Percentiles rank a stretch among this genome's conserved stretches.
Conservation (phyloP, 2,888 invertebrate species). For the Pilophorus perplexus region DNA sequence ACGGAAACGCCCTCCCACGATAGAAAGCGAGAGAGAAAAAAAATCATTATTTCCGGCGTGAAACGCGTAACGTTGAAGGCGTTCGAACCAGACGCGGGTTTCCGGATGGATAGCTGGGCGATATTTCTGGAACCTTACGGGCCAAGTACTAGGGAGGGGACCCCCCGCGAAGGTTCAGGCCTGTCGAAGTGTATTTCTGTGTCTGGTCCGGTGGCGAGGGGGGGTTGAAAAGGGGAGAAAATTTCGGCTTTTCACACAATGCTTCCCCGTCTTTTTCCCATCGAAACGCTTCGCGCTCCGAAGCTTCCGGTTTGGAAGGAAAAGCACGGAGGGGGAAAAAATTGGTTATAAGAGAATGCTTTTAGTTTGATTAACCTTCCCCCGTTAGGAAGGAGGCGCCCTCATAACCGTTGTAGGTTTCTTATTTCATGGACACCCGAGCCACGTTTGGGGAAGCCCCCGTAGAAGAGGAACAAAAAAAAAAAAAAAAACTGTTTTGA, state of each 20-base stretch:
- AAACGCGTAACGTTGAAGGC: too few species aligned
- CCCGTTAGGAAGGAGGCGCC: conserved; percentile 6
- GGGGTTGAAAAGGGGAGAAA: neutral
- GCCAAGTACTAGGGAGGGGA: neutral
- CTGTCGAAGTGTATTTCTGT: conserved; percentile 17
- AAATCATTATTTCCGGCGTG: too few species aligned
- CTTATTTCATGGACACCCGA: conserved; percentile 28
- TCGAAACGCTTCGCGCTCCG: neutral
- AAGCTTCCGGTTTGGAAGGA: neutral
- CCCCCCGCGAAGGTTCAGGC: neutral
- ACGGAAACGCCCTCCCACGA: too few species aligned
- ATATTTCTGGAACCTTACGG: neutral
- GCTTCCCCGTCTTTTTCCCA: too few species aligned
- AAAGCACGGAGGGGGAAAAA: conserved; percentile 28
- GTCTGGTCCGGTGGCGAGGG: too few species aligned
- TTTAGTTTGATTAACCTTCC: conserved; percentile 44
- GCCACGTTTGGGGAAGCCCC: neutral
- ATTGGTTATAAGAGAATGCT: conserved; percentile 43
- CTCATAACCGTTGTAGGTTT: conserved; percentile 18
- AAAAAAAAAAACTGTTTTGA: conserved; percentile 13
- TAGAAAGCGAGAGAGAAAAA: too few species aligned
- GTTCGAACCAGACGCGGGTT: neutral
- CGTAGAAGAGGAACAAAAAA: conserved; percentile 1
- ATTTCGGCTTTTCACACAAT: conserved; percentile 5
- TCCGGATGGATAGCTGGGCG: neutral